phyloP scores from a whole-genome alignment of 2,888 invertebrate genomes.

The Leptinotarsa rubiginosa region DNA sequence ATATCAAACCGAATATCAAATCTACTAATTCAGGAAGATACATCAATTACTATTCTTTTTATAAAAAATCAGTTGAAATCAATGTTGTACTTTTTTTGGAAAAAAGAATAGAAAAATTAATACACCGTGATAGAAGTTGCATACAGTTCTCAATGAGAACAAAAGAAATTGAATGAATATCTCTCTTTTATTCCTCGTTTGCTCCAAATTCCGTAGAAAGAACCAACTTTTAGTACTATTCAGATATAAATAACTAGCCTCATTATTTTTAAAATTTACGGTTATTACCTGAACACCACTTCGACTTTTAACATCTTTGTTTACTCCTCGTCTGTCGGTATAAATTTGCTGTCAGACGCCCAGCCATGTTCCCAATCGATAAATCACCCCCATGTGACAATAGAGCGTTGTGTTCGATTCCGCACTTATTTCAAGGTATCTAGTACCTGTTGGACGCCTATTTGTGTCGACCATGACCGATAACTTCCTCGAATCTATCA shows the following conservation, averaged over 20 bases:
- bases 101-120: no score
- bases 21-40: no score
- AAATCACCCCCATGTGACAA: slow-evolving; percentile 47
- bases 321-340: slow-evolving; percentile 43
- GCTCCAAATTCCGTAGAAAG: background rate
- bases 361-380: slow-evolving; percentile 42
- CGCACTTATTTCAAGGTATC: slow-evolving; percentile 48
- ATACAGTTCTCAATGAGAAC: background rate
- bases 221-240: background rate
- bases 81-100: no score
- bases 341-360: slow-evolving; percentile 46
- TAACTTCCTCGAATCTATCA: slow-evolving; percentile 52
- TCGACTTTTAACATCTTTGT: slow-evolving; percentile 45
- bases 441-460: slow-evolving; percentile 47
- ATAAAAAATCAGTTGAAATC: no score
- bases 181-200: slow-evolving; percentile 1
- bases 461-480: slow-evolving; percentile 45
- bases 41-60: no score
- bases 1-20: no score
- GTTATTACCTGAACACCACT: slow-evolving; percentile 40
- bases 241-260: slow-evolving; percentile 23
- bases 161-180: background rate
- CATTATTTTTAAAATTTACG: slow-evolving; percentile 47
- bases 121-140: no score
- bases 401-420: slow-evolving; percentile 48